These are phyloP conservation scores for Manduca sexta DNA, from an alignment of 1,140 invertebrate genomes.

Conservation along the genomic window DNA sequence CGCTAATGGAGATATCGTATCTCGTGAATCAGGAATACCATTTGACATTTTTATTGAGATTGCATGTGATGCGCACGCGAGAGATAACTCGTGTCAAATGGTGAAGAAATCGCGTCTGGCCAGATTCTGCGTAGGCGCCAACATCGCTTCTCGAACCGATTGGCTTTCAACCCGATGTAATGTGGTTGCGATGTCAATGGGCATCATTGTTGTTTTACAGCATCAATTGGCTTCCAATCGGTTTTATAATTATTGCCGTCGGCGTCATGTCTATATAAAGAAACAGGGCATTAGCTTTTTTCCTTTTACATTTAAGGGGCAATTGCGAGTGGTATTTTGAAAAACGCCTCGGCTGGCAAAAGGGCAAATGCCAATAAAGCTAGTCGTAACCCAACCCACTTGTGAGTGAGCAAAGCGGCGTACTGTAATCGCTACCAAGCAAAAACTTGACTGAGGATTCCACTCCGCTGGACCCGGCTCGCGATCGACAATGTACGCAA, in stretches of 20 bases:
- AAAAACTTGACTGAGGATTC: constrained; percentile 47
- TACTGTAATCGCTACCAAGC: constrained; percentile 47
- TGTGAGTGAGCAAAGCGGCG: constrained; percentile 30
- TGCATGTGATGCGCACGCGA: constrained; percentile 47
- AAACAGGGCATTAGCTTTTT: constrained; percentile 11
- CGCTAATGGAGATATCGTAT: constrained; percentile 64
- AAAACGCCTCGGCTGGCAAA: constrained; percentile 12
- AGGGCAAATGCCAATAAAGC: constrained; percentile 23
- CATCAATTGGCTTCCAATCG: background rate
- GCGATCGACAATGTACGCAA: constrained; percentile 35
- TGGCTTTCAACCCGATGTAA: background rate
- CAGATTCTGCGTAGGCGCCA: background rate
- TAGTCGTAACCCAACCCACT: constrained; percentile 40
- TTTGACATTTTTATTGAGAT: constrained; percentile 66
- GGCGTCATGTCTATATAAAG: constrained; percentile 13
- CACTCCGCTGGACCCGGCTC: constrained; percentile 25
- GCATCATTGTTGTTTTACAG: background rate
- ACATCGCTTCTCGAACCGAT: background rate
- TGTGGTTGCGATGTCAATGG: background rate
- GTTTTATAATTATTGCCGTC: background rate
- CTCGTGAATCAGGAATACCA: constrained; percentile 56
- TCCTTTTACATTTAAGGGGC: constrained; percentile 12
- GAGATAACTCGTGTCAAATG: constrained; percentile 9
- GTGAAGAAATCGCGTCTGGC: background rate
- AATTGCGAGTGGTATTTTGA: constrained; percentile 22